Evolutionary conservation across 92 coral and sea anemone species (phyloP).

Genomic region (Muricea muricata): DNA sequence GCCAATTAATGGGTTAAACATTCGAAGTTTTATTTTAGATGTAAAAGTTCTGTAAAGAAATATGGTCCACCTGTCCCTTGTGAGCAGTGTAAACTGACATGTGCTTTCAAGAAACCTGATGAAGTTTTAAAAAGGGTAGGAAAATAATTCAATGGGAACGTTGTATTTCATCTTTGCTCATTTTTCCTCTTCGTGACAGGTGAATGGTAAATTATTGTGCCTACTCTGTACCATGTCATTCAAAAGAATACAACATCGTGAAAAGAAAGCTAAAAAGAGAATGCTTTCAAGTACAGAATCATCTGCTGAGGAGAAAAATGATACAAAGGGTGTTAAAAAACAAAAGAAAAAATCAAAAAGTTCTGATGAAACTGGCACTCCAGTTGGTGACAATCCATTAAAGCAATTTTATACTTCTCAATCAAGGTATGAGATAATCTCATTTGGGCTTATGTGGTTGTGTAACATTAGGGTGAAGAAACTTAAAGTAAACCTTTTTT

Average conservation of each 20-base stretch:
- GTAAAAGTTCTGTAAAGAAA: constrained; percentile 86
- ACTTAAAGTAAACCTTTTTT: too few relatives aligned
- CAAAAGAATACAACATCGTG: constrained; percentile 86
- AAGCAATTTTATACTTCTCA: constrained; percentile 48
- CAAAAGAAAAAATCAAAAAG: constrained; percentile 5
- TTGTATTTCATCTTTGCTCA: too few relatives aligned
- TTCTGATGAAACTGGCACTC: constrained; percentile 21
- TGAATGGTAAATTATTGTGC: constrained; percentile 90
- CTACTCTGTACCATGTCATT: constrained; percentile 89
- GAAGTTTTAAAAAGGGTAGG: constrained; percentile 92
- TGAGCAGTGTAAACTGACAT: constrained; percentile 94
- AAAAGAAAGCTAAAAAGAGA: constrained; percentile 75
- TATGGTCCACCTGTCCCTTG: constrained; percentile 95
- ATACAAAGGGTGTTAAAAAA: constrained; percentile 12
- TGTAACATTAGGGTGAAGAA: too few relatives aligned
- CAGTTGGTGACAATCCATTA: constrained; percentile 34
- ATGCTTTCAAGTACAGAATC: background rate
- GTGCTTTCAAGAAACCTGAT: constrained; percentile 91
- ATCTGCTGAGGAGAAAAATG: constrained; percentile 24
- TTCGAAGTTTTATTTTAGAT: constrained; percentile 54
- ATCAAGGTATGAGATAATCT: constrained; percentile 6
- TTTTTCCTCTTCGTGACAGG: constrained; percentile 58
- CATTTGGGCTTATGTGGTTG: too few relatives aligned
- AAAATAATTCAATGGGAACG: background rate
- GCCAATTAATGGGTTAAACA: background rate